These are phyloP conservation scores for Acronicta psi DNA, from an alignment of 2,888 invertebrate species.

Conservation along the genomic window DNA sequence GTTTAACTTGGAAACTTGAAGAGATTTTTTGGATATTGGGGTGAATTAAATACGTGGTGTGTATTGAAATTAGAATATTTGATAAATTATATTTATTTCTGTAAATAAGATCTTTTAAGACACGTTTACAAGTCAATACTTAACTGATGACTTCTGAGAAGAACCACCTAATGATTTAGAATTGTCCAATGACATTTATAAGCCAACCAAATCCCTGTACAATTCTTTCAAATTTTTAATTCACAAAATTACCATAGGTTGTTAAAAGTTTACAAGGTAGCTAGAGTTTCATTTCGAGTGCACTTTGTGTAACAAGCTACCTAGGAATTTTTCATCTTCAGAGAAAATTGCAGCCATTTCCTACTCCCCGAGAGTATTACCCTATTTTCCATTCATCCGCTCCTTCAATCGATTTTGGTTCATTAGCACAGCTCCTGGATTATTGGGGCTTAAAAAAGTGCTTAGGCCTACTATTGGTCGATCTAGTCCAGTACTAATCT, in stretches of 20 bases:
- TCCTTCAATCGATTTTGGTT: not conserved
- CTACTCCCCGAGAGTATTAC: constrained; percentile 4
- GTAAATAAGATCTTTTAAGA: too few relatives aligned
- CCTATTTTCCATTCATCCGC: constrained; percentile 5
- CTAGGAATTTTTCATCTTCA: constrained; percentile 9
- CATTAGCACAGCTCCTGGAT: not conserved
- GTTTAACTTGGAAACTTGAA: constrained; percentile 42
- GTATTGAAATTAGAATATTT: constrained; percentile 9
- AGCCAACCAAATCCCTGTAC: too few relatives aligned
- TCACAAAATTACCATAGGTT: not conserved
- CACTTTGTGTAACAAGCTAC: constrained; percentile 7
- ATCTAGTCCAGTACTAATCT: too few relatives aligned
- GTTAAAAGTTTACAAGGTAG: constrained; percentile 1
- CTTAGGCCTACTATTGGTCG: not conserved
- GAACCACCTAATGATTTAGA: too few relatives aligned
- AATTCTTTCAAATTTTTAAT: not conserved
- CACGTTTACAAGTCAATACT: too few relatives aligned
- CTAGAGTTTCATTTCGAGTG: constrained; percentile 2
- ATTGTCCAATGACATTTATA: too few relatives aligned
- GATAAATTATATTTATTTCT: too few relatives aligned
- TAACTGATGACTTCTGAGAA: too few relatives aligned
- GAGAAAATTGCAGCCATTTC: constrained; percentile 6
- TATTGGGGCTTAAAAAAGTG: not conserved
- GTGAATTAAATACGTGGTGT: constrained; percentile 20
- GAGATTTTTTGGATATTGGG: constrained; percentile 22